These are phyloP conservation scores for Eulacestoma nigropectus DNA, from an alignment of 2,113 vertebrate genomes.

Conservation along the genomic window DNA sequence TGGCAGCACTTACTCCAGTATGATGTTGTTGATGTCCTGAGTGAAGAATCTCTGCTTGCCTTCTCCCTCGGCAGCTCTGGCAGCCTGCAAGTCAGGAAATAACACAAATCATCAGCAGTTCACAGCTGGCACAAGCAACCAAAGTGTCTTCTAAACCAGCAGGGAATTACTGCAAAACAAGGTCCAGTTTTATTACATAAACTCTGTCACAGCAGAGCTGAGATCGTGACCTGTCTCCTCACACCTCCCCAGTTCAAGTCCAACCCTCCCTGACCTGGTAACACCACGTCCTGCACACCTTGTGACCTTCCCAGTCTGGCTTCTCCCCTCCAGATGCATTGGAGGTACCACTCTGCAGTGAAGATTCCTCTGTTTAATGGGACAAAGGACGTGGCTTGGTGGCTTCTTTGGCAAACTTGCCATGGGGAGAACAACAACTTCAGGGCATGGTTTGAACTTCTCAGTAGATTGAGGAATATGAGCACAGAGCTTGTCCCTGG, in stretches of 20 bases:
- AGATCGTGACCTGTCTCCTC: background rate
- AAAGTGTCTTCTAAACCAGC: background rate
- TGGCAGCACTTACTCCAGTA: conserved; percentile 83
- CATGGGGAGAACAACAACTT: background rate
- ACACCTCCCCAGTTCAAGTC: background rate
- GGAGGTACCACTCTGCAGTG: background rate
- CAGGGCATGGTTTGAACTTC: background rate
- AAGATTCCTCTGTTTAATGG: background rate
- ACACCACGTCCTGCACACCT: background rate
- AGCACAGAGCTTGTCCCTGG: background rate
- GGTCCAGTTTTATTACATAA: background rate
- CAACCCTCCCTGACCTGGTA: background rate
- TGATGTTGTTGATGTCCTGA: conserved; percentile 85
- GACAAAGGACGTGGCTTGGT: background rate
- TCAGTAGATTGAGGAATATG: background rate
- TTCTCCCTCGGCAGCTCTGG: conserved; percentile 82
- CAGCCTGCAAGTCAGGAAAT: conserved; percentile 74
- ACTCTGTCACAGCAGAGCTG: background rate
- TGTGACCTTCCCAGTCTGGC: background rate
- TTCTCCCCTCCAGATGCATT: background rate
- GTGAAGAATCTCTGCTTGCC: conserved; percentile 88
- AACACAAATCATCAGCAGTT: conserved; percentile 19
- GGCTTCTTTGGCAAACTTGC: background rate
- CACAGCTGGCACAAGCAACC: background rate
- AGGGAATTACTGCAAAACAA: background rate